A percentile compares a stretch with the other conserved stretches of the same genome.
Evolutionary conservation across 2,797 vertebrate species (phyloP).

Genomic region (Labeo calbasu): DNA sequence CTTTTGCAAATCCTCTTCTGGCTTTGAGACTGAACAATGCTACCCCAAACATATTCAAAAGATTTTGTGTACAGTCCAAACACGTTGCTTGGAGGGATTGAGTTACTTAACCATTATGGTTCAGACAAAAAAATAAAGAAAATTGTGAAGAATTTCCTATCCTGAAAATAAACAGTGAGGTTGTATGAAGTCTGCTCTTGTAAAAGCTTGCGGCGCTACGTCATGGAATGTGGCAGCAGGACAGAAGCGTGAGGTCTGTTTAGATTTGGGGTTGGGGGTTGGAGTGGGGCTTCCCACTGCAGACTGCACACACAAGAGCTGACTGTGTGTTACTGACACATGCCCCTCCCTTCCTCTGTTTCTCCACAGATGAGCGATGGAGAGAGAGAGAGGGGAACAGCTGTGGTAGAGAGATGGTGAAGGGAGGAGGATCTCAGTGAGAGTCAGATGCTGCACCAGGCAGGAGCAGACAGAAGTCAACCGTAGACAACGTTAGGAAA

Average conservation of each 20-base stretch:
- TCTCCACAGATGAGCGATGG: constrained; percentile 75
- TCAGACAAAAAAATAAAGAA: constrained; percentile 57
- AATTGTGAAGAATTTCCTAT: constrained; percentile 67
- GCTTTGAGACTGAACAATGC: constrained; percentile 13
- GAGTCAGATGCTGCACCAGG: constrained; percentile 37
- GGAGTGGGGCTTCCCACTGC: constrained; percentile 53
- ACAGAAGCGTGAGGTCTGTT: constrained; percentile 55
- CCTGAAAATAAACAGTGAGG: constrained; percentile 71
- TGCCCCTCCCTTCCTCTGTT: constrained; percentile 71
- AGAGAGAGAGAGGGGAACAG: constrained; percentile 51
- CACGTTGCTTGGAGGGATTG: constrained; percentile 34
- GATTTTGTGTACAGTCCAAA: constrained; percentile 26
- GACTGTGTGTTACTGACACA: constrained; percentile 68
- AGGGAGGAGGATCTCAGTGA: constrained; percentile 37
- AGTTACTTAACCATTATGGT: constrained; percentile 46
- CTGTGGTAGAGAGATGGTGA: constrained; percentile 49
- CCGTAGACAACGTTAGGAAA: not conserved
- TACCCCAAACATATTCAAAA: constrained; percentile 26
- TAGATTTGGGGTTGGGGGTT: constrained; percentile 55
- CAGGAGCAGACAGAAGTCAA: constrained; percentile 21
- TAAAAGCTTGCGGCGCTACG: constrained; percentile 60
- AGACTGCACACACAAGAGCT: constrained; percentile 61
- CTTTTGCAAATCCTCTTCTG: not conserved
- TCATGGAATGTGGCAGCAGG: constrained; percentile 67
- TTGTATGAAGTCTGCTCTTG: constrained; percentile 63